Base-by-base conservation (phyloP, 64 coral and sea anemone species). In the Pachyseris speciosa region DNA sequence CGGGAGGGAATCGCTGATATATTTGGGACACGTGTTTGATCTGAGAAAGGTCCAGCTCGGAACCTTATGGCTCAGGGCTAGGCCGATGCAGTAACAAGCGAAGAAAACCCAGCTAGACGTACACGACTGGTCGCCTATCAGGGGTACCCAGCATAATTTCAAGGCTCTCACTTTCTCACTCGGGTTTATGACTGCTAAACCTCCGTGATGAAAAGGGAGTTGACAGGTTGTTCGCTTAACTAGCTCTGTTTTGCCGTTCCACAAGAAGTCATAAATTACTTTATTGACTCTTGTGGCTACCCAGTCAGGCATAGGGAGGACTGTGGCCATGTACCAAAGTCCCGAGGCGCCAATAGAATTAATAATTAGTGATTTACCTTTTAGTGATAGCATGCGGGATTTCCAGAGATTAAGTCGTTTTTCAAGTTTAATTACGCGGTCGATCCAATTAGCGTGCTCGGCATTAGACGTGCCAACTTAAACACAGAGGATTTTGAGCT, bases 271-370 rank as follows among this genome's bases (percentile, higher is more conserved):
- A 19, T 25, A 64, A 64, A 64, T 29, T 20, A n/a, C 59, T 64
- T 64, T 64, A 25, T 19, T n/a, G 0, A 64, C 24, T 64, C 24
- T 19, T 29, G 59, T 64, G 9, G 7, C 45, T 43, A 32, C 77
- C 77, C 30, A 57, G 57, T 36, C 28, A 30, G 79, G 79, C 28
- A 84, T 64, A 4, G 51, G 27, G 28, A 84, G 15, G 13, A 85
- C 83, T n/a, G 40, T 85, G 9, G 63, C 26, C 0, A 61, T 85
- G 61, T 85, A 85, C 83, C 51, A 81, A 37, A 81, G 30, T 0
- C 77, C 77, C n/a, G 77, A 53, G 9, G 28, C 50, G 45, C 47
- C 83, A 5, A 85, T 13, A 7, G 83, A 11, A 20, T 85, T 85
- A 17, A 85, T 25, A 4, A 85, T 67, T 0, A 85, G 19, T 8